Conservation (phyloP, 2,113 vertebrate genomes). For the Helogale parvula region DNA sequence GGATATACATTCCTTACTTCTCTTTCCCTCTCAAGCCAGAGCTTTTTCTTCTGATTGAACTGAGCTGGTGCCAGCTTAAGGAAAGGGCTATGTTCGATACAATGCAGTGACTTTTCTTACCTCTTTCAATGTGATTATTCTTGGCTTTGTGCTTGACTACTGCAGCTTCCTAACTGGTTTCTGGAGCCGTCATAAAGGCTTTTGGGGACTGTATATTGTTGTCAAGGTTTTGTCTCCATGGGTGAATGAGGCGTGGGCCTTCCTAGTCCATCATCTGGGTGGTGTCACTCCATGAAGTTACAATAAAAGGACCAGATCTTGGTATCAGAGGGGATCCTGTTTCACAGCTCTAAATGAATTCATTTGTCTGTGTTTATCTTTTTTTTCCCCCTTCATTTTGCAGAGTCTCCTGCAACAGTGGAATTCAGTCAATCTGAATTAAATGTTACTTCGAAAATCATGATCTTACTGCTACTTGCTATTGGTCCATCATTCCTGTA, state of each 20-base stretch:
- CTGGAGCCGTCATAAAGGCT: not conserved
- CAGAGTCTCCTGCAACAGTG: constrained; percentile 61
- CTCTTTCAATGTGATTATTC: not conserved
- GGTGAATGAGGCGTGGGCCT: not conserved
- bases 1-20: not conserved
- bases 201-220: not conserved
- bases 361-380: constrained; percentile 91
- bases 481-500: not conserved
- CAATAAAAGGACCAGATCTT: not conserved
- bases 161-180: not conserved
- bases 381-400: constrained; percentile 63
- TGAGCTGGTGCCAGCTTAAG: not conserved
- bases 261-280: not conserved
- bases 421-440: constrained; percentile 75
- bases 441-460: not conserved
- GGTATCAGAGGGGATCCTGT: constrained; percentile 91
- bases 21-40: not conserved
- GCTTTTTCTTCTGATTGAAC: not conserved
- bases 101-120: not conserved
- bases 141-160: not conserved
- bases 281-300: not conserved
- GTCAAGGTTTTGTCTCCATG: not conserved
- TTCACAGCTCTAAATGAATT: constrained; percentile 94
- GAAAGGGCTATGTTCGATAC: not conserved
- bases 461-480: not conserved